These are phyloP conservation scores for Bradysia coprophila DNA, from an alignment of 1,140 invertebrate species.

Conservation along the genomic window DNA sequence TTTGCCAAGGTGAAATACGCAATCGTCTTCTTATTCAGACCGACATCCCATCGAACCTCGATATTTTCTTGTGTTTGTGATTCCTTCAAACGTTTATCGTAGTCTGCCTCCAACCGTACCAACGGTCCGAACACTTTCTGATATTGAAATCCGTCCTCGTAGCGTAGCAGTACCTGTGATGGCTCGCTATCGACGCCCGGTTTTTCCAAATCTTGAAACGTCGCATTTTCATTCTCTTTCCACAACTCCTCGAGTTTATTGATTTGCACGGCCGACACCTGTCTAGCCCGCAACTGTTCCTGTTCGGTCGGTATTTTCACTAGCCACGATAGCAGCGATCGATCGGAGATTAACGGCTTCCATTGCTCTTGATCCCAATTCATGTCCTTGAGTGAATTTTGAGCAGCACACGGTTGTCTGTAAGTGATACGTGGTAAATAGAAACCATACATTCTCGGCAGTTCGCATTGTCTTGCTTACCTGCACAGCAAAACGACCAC, in stretches of 20 bases:
- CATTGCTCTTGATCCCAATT: conserved; percentile 99
- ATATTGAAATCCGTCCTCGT: conserved; percentile 98
- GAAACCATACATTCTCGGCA: too few relatives aligned
- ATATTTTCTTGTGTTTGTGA: conserved; percentile 98
- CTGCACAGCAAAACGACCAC: conserved; percentile 96
- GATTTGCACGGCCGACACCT: conserved; percentile 93
- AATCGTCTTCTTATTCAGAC: conserved; percentile 94
- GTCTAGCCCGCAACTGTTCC: conserved; percentile 84
- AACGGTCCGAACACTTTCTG: conserved; percentile 96
- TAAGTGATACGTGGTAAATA: conserved; percentile 2
- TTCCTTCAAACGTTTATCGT: conserved; percentile 95
- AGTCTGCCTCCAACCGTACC: conserved; percentile 95
- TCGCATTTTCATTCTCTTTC: conserved; percentile 96
- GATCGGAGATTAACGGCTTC: conserved; percentile 94
- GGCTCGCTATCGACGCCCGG: conserved; percentile 95
- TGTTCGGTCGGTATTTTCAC: conserved; percentile 92
- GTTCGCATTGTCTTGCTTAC: conserved; percentile 19
- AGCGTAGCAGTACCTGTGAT: conserved; percentile 81
- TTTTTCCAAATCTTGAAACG: conserved; percentile 93
- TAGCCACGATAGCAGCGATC: conserved; percentile 89
- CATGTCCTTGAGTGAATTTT: conserved; percentile 93
- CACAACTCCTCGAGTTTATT: conserved; percentile 96
- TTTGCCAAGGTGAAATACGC: conserved; percentile 96
- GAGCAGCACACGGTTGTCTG: conserved; percentile 87
- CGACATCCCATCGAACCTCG: conserved; percentile 95